Percentiles rank a stretch among this genome's conserved stretches.
Evolutionary conservation across 2,113 vertebrate genomes (phyloP).

Genomic region (Oncorhynchus keta): DNA sequence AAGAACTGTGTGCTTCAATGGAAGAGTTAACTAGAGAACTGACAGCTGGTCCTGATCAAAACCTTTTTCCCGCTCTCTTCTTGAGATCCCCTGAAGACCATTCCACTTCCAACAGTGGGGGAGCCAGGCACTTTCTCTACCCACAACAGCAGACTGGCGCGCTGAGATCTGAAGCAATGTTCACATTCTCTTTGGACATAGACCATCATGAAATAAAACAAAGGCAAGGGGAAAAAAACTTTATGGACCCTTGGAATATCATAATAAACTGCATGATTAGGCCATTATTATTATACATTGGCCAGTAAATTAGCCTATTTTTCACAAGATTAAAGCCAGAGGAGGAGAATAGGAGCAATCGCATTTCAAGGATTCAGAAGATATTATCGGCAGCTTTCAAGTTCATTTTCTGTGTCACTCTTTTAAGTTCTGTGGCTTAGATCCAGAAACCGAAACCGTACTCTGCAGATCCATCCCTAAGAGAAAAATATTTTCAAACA

Average conservation of each 20-base stretch:
- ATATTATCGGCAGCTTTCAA: constrained; percentile 20
- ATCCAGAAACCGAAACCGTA: constrained; percentile 37
- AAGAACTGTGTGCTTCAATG: constrained; percentile 47
- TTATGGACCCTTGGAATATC: constrained; percentile 51
- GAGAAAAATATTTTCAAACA: constrained; percentile 46
- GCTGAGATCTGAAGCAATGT: constrained; percentile 56
- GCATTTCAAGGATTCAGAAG: constrained; percentile 47
- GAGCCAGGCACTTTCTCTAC: constrained; percentile 55
- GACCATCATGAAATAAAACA: constrained; percentile 56
- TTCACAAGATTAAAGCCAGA: constrained; percentile 38
- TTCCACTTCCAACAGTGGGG: constrained; percentile 55
- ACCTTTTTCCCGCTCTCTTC: constrained; percentile 60
- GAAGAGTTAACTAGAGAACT: constrained; percentile 58
- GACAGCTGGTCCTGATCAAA: constrained; percentile 77
- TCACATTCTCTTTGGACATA: constrained; percentile 63
- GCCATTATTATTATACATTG: constrained; percentile 34
- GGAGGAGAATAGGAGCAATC: constrained; percentile 34
- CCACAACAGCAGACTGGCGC: constrained; percentile 53
- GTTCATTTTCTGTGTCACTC: constrained; percentile 15
- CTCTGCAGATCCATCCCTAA: constrained; percentile 30
- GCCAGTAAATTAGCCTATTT: constrained; percentile 55
- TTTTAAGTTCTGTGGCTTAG: constrained; percentile 23
- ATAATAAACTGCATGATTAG: constrained; percentile 51
- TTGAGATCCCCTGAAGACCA: constrained; percentile 61
- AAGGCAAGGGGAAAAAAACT: constrained; percentile 14